Evolutionary conservation across 2,113 vertebrate species (phyloP).

Genomic region (Myrmecophaga tridactyla): DNA sequence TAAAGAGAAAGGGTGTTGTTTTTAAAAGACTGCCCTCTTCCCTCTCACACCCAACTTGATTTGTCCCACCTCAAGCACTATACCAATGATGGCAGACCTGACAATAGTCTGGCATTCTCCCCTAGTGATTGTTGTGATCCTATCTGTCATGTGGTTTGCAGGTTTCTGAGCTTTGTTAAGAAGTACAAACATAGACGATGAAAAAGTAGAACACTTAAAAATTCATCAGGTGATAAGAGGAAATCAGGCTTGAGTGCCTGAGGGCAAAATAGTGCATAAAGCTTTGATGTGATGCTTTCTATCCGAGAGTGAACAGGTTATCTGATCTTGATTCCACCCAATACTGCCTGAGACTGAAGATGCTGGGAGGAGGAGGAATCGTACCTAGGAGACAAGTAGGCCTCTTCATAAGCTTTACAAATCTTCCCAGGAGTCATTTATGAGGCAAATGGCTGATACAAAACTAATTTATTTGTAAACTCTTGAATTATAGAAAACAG

Average conservation of each 20-base stretch:
- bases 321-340: neutral
- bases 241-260: constrained; percentile 5
- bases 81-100: neutral
- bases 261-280: neutral
- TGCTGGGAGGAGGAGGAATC: neutral
- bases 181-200: neutral
- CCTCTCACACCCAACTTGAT: neutral
- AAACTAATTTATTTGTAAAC: constrained; percentile 7
- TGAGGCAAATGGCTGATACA: neutral
- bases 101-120: neutral
- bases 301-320: neutral
- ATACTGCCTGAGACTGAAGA: neutral
- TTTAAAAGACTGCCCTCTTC: neutral
- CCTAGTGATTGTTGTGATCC: neutral
- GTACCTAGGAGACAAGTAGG: neutral
- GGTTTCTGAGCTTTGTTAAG: neutral
- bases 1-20: neutral
- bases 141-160: neutral
- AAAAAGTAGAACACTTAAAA: constrained; percentile 20
- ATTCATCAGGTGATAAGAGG: constrained; percentile 15
- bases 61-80: neutral
- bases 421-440: neutral
- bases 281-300: constrained; percentile 31
- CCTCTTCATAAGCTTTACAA: neutral
- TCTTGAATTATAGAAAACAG: constrained; percentile 6